These are phyloP conservation scores for Polypterus senegalus DNA, from an alignment of 2,113 vertebrate genomes.

Conservation along the genomic window DNA sequence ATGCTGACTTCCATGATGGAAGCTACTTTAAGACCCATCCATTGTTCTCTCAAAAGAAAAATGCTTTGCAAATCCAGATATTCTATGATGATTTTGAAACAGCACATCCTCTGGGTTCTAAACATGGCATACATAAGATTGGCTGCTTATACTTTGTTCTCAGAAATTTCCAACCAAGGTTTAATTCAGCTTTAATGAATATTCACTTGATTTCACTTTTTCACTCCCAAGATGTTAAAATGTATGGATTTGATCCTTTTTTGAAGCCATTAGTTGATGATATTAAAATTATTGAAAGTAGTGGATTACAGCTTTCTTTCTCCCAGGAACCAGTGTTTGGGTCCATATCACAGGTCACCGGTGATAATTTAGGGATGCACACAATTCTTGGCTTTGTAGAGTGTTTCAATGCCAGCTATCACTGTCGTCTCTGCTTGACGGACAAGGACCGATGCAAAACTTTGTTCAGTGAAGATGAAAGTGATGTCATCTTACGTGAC, in stretches of 20 bases:
- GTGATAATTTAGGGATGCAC: too few relatives aligned
- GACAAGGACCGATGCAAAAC: too few relatives aligned
- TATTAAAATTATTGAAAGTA: slow-evolving; percentile 9
- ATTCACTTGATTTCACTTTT: slow-evolving; percentile 18
- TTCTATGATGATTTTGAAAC: slow-evolving; percentile 1
- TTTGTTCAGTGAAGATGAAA: too few relatives aligned
- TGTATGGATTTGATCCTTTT: slow-evolving; percentile 10
- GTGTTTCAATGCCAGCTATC: too few relatives aligned
- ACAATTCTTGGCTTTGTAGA: too few relatives aligned
- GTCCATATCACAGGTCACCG: too few relatives aligned
- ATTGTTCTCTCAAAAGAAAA: slow-evolving; percentile 1
- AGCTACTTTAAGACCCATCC: too few relatives aligned
- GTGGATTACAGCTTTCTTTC: slow-evolving; percentile 4
- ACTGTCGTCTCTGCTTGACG: too few relatives aligned
- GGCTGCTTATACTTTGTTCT: slow-evolving; percentile 14
- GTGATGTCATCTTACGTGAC: too few relatives aligned
- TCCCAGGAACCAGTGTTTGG: neutral
- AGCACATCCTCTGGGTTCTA: neutral
- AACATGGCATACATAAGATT: slow-evolving; percentile 13
- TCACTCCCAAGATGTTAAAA: slow-evolving; percentile 18
- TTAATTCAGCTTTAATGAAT: slow-evolving; percentile 12
- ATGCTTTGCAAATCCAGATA: slow-evolving; percentile 1
- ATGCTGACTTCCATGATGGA: slow-evolving; percentile 3
- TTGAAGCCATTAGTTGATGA: slow-evolving; percentile 14
- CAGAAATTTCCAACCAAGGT: slow-evolving; percentile 9